Conservation (phyloP, 1,140 invertebrate species). For the Anthonomus grandis region DNA sequence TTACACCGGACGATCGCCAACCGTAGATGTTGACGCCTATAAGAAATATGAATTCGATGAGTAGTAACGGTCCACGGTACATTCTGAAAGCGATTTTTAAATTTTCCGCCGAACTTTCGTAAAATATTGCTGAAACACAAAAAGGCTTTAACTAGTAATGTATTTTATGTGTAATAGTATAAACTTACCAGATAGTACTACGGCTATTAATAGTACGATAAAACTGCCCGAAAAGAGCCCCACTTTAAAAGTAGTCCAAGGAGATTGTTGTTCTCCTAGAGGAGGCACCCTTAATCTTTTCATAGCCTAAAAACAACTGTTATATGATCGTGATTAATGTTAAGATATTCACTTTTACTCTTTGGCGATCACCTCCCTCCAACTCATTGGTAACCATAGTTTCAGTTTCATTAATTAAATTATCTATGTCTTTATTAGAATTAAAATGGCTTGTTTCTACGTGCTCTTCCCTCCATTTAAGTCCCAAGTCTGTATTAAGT, state of each 20-base stretch:
- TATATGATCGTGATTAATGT: too few relatives aligned
- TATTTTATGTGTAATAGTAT: not conserved
- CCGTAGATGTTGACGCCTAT: slow-evolving; percentile 88
- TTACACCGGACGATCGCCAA: slow-evolving; percentile 85
- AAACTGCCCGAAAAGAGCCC: slow-evolving; percentile 81
- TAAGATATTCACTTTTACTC: slow-evolving; percentile 32
- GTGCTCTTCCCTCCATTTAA: slow-evolving; percentile 72
- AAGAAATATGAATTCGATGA: slow-evolving; percentile 81
- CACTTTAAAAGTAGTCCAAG: slow-evolving; percentile 82
- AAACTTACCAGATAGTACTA: slow-evolving; percentile 66
- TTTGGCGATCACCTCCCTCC: slow-evolving; percentile 77
- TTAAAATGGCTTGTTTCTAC: slow-evolving; percentile 83
- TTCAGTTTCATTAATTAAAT: slow-evolving; percentile 82
- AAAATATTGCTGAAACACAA: slow-evolving; percentile 51
- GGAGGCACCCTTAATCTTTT: slow-evolving; percentile 83
- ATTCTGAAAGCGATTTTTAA: slow-evolving; percentile 61
- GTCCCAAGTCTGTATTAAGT: slow-evolving; percentile 57
- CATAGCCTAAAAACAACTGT: slow-evolving; percentile 65
- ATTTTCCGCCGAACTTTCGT: slow-evolving; percentile 48
- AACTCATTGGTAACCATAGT: slow-evolving; percentile 76
- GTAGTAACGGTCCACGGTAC: slow-evolving; percentile 78
- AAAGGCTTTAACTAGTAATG: not conserved
- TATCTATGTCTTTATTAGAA: slow-evolving; percentile 83
- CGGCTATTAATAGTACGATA: slow-evolving; percentile 69
- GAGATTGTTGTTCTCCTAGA: slow-evolving; percentile 75